Base-by-base conservation (phyloP, 2,888 invertebrate species). In the Cyclophora punctaria region DNA sequence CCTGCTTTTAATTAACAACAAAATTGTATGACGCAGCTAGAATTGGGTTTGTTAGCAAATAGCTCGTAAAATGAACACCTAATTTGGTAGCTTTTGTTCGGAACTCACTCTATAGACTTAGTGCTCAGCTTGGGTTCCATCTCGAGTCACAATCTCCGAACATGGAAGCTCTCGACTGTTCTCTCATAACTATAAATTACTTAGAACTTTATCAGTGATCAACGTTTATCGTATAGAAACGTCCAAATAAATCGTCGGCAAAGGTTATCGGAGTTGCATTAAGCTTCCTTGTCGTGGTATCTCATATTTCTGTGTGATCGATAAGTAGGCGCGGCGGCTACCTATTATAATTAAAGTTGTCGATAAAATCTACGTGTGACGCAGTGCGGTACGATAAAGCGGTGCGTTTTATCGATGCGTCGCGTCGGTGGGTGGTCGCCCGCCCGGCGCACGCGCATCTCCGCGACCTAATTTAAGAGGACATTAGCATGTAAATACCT, bases 331-430 rank as follows among this genome's bases (percentile, higher is more conserved):
- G 63, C 64, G 67, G 69, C 67, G 67, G 63, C 67, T 67, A 71
- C 66, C 76, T 77, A 77, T 80, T 77, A 75, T 75, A 80, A 81
- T 81, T 80, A 79, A 78, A 70, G 67, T 69, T 61, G 48, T 61
- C 59, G 64, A 73, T 81, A 80, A 75, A 71, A 78, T 81, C 76
- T 71, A 80, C 76, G 69, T 75, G 77, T 73, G 75, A 68, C 73
- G 73, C 66, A 65, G 66, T 67, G 65, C 65, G 65, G 67, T 73
- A 73, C 67, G 70, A 69, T 77, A 76, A 77, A 71, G 78, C 64
- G 65, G 75, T 63, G 67, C 64, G 60, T 67, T 57, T 20, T 81
- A 79, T 80, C 78, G 75, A 49, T 56, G 68, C 66, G 63, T 65
- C 65, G 66, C n/a, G n/a, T 20, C 53, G 65, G 59, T 71, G 71